These are phyloP conservation scores for Threskiornis aethiopicus DNA, from an alignment of 2,797 vertebrate species.

Conservation along the genomic window DNA sequence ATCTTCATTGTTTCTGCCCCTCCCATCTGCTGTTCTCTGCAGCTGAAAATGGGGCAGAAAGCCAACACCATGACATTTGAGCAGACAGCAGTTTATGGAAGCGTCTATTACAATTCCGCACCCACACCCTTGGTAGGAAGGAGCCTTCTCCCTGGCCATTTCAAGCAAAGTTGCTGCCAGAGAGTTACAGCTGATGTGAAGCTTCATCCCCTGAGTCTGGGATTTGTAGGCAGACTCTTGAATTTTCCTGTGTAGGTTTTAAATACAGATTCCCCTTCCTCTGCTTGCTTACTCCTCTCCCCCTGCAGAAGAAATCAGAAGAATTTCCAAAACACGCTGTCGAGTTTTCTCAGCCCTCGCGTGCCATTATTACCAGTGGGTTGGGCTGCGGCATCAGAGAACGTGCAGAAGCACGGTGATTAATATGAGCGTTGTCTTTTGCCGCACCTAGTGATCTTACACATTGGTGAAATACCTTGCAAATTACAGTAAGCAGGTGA, in stretches of 20 bases:
- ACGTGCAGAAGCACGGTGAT: neutral
- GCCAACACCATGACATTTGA: slow-evolving; percentile 54
- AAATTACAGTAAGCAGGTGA: neutral
- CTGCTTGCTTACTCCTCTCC: neutral
- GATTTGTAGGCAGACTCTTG: neutral
- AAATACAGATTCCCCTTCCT: neutral
- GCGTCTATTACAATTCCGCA: slow-evolving; percentile 27
- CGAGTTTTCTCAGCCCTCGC: neutral
- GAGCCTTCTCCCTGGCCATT: neutral
- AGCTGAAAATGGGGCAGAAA: slow-evolving; percentile 55
- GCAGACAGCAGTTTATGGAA: slow-evolving; percentile 46
- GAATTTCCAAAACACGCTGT: neutral
- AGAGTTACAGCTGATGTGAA: neutral
- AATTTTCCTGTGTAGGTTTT: neutral
- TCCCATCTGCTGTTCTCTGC: slow-evolving; percentile 44
- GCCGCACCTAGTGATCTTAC: neutral
- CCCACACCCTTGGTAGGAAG: neutral
- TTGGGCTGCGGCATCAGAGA: neutral
- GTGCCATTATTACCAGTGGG: neutral
- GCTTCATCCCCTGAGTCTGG: neutral
- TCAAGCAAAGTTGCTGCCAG: neutral
- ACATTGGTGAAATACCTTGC: neutral
- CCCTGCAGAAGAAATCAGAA: neutral
- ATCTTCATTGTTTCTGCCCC: slow-evolving; percentile 53
- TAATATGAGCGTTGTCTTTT: neutral